A percentile compares a stretch with the other conserved stretches of the same genome.
Conservation (phyloP, 2,888 invertebrate genomes). For the Torymus aiolomorphi region DNA sequence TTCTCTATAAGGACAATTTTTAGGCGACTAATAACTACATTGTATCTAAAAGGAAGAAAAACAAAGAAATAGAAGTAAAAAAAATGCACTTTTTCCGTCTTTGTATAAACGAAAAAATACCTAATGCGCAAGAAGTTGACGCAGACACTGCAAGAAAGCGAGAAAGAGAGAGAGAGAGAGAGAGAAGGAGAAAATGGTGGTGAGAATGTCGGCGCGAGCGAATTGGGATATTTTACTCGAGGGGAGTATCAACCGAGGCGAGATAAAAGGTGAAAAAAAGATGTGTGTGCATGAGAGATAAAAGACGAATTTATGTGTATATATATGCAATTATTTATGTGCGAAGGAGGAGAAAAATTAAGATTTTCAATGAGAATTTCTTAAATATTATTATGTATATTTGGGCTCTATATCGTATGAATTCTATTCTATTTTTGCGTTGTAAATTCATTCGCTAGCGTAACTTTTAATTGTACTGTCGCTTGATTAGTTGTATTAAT, state of each 20-base stretch:
- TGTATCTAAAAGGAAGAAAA: slow-evolving; percentile 28
- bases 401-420: slow-evolving; percentile 8
- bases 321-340: slow-evolving; percentile 44
- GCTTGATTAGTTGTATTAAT: slow-evolving; percentile 33
- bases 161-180: slow-evolving; percentile 14
- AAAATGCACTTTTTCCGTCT: slow-evolving; percentile 52
- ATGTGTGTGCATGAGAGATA: slow-evolving; percentile 29
- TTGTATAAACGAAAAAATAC: slow-evolving; percentile 44
- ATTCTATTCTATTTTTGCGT: slow-evolving; percentile 8
- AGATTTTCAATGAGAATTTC: slow-evolving; percentile 15
- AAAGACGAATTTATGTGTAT: slow-evolving; percentile 40
- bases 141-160: background rate
- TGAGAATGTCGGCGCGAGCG: slow-evolving; percentile 49
- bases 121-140: background rate
- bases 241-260: background rate
- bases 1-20: slow-evolving; percentile 38
- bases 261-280: slow-evolving; percentile 8
- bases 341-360: background rate
- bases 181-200: slow-evolving; percentile 4
- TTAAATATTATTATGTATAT: slow-evolving; percentile 23
- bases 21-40: slow-evolving; percentile 36
- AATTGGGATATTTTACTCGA: slow-evolving; percentile 39
- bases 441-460: slow-evolving; percentile 32
- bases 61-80: slow-evolving; percentile 9
- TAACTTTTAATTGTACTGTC: slow-evolving; percentile 29